Evolutionary conservation across 2,888 invertebrate genomes (phyloP).

Genomic region (Hydriomena furcata): DNA sequence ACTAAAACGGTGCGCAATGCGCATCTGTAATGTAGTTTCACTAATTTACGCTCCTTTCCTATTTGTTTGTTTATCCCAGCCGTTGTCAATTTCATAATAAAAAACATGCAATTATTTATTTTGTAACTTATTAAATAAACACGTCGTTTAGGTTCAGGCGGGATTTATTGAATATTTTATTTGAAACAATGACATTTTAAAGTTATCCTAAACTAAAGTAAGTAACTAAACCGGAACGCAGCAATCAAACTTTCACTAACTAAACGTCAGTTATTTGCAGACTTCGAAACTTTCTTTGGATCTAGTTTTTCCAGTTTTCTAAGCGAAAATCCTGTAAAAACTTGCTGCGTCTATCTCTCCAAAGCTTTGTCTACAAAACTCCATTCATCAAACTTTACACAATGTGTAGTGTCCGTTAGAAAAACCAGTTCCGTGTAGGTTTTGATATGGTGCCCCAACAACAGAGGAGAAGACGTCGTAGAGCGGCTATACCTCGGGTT

Average conservation of each 20-base stretch:
- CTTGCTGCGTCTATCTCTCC: slow-evolving; percentile 3
- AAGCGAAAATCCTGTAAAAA: slow-evolving; percentile 37
- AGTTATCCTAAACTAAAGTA: too few relatives aligned
- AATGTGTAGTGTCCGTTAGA: slow-evolving; percentile 36
- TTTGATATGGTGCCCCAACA: slow-evolving; percentile 75
- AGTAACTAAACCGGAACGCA: slow-evolving; percentile 45
- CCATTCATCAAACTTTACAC: slow-evolving; percentile 28
- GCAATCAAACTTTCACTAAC: slow-evolving; percentile 66
- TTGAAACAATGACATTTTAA: too few relatives aligned
- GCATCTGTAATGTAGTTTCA: too few relatives aligned
- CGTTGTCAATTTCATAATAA: too few relatives aligned
- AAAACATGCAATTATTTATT: too few relatives aligned
- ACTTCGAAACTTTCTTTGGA: slow-evolving; percentile 70
- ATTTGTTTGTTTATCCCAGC: too few relatives aligned
- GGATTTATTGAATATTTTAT: too few relatives aligned
- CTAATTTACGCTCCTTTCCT: too few relatives aligned
- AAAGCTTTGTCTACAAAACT: slow-evolving; percentile 10
- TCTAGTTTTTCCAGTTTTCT: slow-evolving; percentile 76
- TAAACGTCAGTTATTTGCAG: slow-evolving; percentile 67
- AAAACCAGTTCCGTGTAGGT: slow-evolving; percentile 42
- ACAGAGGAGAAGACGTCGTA: slow-evolving; percentile 72
- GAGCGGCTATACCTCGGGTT: slow-evolving; percentile 64
- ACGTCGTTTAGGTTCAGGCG: too few relatives aligned
- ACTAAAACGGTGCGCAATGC: too few relatives aligned
- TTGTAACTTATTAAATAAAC: too few relatives aligned